phyloP scores from a whole-genome alignment of 2,888 invertebrate species.

The Autographa gamma region DNA sequence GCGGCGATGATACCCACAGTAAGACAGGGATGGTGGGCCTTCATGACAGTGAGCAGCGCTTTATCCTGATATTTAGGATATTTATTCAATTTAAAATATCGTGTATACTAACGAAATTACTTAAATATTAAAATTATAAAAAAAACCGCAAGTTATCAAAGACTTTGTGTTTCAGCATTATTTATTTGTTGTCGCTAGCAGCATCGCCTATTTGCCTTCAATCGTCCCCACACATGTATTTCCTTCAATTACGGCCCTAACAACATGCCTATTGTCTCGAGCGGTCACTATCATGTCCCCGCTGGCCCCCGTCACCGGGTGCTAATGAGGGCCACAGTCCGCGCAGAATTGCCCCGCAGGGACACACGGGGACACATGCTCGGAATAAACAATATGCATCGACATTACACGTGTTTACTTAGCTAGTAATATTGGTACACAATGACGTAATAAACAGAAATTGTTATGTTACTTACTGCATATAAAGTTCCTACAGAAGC shows the following conservation, averaged over 20 bases:
- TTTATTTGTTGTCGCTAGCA: no score
- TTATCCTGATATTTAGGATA: background rate
- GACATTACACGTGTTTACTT: background rate
- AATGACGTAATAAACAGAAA: background rate
- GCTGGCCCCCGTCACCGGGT: background rate
- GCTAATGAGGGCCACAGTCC: background rate
- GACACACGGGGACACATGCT: background rate
- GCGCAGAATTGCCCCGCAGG: background rate
- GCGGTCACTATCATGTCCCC: background rate
- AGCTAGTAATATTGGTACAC: background rate
- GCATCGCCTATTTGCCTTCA: background rate
- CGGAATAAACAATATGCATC: background rate
- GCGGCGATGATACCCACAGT: background rate
- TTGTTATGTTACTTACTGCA: no score
- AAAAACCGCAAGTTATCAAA: no score
- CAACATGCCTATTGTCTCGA: background rate
- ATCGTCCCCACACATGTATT: background rate
- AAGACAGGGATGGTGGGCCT: no score
- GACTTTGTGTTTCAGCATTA: no score
- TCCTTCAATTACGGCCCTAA: no score
- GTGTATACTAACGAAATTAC: no score
- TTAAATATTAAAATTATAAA: no score
- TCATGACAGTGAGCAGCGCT: background rate
- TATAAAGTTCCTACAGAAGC: no score
- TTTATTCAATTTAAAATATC: no score